Evolutionary conservation across 2,113 vertebrate genomes (phyloP).

Genomic region (Aphyosemion australe): DNA sequence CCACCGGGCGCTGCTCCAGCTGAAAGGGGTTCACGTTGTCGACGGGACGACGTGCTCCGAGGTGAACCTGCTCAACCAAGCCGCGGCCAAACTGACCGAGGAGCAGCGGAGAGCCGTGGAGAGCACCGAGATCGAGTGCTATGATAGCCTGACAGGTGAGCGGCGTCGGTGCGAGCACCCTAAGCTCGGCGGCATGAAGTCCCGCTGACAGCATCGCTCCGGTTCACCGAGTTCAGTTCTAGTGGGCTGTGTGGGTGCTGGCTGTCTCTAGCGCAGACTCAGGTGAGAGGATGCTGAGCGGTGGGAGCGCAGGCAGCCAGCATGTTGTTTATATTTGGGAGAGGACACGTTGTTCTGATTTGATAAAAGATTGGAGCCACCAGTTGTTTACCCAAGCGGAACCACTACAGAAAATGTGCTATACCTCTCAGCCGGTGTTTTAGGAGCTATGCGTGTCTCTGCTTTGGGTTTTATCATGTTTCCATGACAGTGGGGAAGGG

Average conservation of each 20-base stretch:
- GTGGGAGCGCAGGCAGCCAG: background rate
- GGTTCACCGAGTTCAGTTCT: slow-evolving; percentile 52
- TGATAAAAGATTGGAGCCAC: background rate
- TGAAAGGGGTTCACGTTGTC: slow-evolving; percentile 85
- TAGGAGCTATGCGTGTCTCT: no score
- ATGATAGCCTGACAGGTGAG: slow-evolving; percentile 91
- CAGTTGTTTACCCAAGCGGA: no score
- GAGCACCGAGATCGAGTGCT: slow-evolving; percentile 92
- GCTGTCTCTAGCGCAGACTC: no score
- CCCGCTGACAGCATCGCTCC: slow-evolving; percentile 34
- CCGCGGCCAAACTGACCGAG: slow-evolving; percentile 80
- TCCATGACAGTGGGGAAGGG: no score
- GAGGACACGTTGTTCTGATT: slow-evolving; percentile 1
- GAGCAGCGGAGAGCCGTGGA: slow-evolving; percentile 88
- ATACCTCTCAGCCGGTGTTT: no score
- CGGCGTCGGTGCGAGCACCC: background rate
- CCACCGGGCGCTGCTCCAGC: slow-evolving; percentile 89
- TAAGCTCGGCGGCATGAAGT: background rate
- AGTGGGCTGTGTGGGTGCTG: slow-evolving; percentile 7
- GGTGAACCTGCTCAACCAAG: slow-evolving; percentile 77
- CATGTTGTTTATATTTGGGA: background rate
- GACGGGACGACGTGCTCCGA: slow-evolving; percentile 79
- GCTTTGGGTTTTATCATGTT: no score
- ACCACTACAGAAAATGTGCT: no score
- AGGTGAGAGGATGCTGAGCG: background rate